Base-by-base conservation (phyloP, 2,113 vertebrate species). In the Rhagologus leucostigma region DNA sequence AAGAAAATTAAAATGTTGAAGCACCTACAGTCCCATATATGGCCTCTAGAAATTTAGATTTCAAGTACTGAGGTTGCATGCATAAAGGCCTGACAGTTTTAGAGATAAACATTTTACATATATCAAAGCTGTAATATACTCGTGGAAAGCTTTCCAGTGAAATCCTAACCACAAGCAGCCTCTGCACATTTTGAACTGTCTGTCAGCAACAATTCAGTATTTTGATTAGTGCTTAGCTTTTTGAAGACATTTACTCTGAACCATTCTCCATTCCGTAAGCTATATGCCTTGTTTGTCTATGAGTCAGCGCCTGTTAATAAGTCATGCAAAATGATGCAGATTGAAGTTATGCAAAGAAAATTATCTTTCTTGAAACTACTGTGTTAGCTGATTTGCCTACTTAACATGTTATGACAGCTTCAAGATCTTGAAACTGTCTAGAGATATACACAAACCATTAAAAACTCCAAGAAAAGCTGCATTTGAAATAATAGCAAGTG, bases 401-500 rank as follows among this genome's bases (percentile, higher is more conserved):
- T 92, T 98, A 97, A 94, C 94, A 92, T 94, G 96, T 93, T 95
- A 90, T 94, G 97, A 98, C 97, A 98, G 94, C 95, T 93, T 94
- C 97, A 95, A 92, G 87, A 96, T 97, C 93, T 94, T 95, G 95
- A 97, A 98, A 95, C 76, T 92, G 94, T 92, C 97, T 81, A 56
- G 86, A 95, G 93, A 97, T 96, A 98, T 95, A 96, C 87, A 95
- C 89, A 96, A 97, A 97, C 96, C 95, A 97, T 97, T 97, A 96
- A 94, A 97, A 93, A 94, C 69, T 96, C 97, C 84, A 96, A 95
- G 93, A 97, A 96, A 97, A 92, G 73, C 94, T 93, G 93, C 89
- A 94, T 96, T 95, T 95, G 90, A 97, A 97, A 97, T 93, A 95
- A 97, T 93, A 96, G 89, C 57, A 95, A 94, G 84, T 97, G 95